Base-by-base conservation (phyloP, 1,140 invertebrate species). In the Drosophila athabasca region DNA sequence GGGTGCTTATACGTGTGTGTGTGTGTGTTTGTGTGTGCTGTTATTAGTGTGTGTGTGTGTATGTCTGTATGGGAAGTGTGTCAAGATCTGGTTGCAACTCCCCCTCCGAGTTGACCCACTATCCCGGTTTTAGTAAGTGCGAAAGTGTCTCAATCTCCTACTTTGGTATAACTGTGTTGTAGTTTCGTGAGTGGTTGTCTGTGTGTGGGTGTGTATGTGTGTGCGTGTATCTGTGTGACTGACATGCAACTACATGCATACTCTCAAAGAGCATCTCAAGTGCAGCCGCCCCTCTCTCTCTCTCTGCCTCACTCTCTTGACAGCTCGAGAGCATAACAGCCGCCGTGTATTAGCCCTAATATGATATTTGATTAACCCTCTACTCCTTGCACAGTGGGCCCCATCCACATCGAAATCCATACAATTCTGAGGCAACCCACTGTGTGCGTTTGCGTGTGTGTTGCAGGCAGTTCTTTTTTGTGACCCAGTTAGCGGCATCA, bases 401-500 rank as follows among this genome's bases (percentile, higher is more conserved):
- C 7, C n/a, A 29, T 29, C 29, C 29, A 31, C 50, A 31, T 1
- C 35, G 3, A 39, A 11, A 39, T 39, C 11, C 35, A 35, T 11
- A 11, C 11, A 3, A 11, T 35, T 9, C 8, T 15, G 6, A 17
- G 22, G 8, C 11, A 0, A 11, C 6, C 75, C 76, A 79, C 81
- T 68, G 71, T 84, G 60, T 19, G 9, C 4, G 31, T 11, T 9
- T 39, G 3, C 13, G 35, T 13, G 35, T 39, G 9, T 35, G 35
- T 81, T 87, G 69, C 62, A 48, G 66, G 35, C 35, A 39, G 35
- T 39, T 39, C 75, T 61, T 70, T 64, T 51, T 74, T 13, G 65
- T 85, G 83, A 87, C 82, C 83, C 71, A 88, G 82, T 88, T 87
- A 57, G 57, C 22, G 43, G 48, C 35, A 62, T 66, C 67, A 69